Evolutionary conservation across 2,888 invertebrate species (phyloP), one percentile per base, ranked within the genome.

Genomic region (Orthosia gothica): DNA sequence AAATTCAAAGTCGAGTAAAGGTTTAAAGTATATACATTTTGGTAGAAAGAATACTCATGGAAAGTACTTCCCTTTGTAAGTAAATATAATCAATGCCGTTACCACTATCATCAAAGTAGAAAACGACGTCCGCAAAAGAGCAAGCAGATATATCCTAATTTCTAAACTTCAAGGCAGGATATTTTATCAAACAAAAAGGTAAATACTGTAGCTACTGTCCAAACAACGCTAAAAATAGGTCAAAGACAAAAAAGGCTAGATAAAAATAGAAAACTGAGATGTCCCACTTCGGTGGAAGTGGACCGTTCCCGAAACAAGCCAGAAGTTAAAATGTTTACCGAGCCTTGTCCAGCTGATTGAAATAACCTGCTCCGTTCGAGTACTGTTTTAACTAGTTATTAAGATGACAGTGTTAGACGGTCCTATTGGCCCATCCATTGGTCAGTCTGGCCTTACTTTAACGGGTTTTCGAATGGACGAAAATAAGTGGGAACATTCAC

Each of bases 301-400:
- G 65, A 82, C 73, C 62, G 58, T 74, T 82, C 78, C 82, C 78
- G 66, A 82, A 69, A 71, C 64, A 54, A 69, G 54, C 32, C 74
- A 74, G 54, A 71, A 65, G 68, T 66, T 62, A 54, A 78, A 73
- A 79, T 81, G 61, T 82, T 81, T 79, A 79, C 81, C 63, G n/a
- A 74, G 54, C 16, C 68, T 47, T 32, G 59, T 61, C 81, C 81
- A 83, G 84, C 82, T 84, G 83, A 83, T 82, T 84, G 71, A 68
- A 84, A 74, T 74, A 76, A 74, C 84, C 63, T 57, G 82, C 73
- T 78, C 23, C 45, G 65, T 55, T 47, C 13, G 55, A 23, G 55
- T 62, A 74, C 70, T 84, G 76, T 84, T 79, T 84, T 76, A 52
- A 64, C 72, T 70, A 63, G 45, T 74, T 68, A 82, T 84, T 84